These are phyloP conservation scores for Cartodere bifasciata DNA, from an alignment of 2,888 invertebrate genomes.

Conservation along the genomic window DNA sequence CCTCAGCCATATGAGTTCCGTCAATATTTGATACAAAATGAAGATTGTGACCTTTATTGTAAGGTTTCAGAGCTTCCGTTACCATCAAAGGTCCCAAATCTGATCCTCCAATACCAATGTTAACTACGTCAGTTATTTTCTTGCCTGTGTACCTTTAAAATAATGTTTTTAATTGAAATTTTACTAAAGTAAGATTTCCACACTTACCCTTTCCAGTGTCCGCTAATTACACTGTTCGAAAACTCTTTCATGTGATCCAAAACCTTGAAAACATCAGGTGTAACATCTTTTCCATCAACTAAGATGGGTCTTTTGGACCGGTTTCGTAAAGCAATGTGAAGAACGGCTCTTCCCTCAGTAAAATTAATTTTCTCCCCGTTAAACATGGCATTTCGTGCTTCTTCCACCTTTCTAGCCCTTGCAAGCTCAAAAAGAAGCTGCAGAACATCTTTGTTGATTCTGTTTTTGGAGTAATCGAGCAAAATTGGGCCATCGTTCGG, in stretches of 20 bases:
- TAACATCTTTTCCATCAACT: constrained; percentile 81
- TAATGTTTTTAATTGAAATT: neutral
- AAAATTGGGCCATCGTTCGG: constrained; percentile 83
- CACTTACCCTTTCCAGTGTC: constrained; percentile 53
- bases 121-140: constrained; percentile 91
- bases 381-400: constrained; percentile 85
- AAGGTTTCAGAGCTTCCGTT: constrained; percentile 92
- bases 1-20: constrained; percentile 94
- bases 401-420: constrained; percentile 65
- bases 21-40: constrained; percentile 99
- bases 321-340: constrained; percentile 91
- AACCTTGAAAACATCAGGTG: constrained; percentile 84
- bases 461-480: constrained; percentile 94
- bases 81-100: constrained; percentile 99
- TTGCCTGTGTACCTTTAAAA: constrained; percentile 69
- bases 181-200: neutral
- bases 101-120: constrained; percentile 99
- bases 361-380: constrained; percentile 92
- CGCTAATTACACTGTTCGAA: constrained; percentile 59
- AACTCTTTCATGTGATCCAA: constrained; percentile 92
- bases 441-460: constrained; percentile 67
- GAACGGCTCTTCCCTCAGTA: constrained; percentile 90
- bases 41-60: constrained; percentile 68
- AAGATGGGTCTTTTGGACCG: constrained; percentile 63
- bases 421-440: constrained; percentile 70